These are phyloP conservation scores for Nasonia vitripennis DNA, from an alignment of 1,140 invertebrate species.

Conservation along the genomic window DNA sequence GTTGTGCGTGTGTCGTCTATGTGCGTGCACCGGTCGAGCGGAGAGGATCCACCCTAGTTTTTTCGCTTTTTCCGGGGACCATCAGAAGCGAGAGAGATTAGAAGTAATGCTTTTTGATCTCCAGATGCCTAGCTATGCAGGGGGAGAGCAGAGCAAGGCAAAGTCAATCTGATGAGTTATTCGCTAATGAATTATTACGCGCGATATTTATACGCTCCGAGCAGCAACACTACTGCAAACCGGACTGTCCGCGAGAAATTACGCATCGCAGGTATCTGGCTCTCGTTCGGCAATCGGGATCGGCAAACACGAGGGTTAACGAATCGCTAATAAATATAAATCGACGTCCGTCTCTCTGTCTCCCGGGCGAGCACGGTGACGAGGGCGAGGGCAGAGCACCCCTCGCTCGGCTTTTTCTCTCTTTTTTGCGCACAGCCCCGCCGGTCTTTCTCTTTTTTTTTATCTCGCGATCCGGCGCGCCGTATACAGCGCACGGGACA, in stretches of 20 bases:
- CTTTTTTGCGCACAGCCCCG: neutral
- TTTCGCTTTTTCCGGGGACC: neutral
- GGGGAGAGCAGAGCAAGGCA: neutral
- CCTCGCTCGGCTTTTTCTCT: neutral
- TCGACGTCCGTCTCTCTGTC: slow-evolving; percentile 42
- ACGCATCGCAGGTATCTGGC: neutral
- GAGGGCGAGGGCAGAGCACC: neutral
- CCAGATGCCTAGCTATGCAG: neutral
- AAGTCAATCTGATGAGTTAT: slow-evolving; percentile 27
- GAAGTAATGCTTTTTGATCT: slow-evolving; percentile 37
- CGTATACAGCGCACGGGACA: neutral
- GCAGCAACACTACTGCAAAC: too few species aligned
- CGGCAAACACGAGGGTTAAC: slow-evolving; percentile 42
- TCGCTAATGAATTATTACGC: slow-evolving; percentile 19
- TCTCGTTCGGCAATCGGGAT: neutral
- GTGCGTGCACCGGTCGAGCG: neutral
- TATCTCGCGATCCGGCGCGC: slow-evolving; percentile 30
- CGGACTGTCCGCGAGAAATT: too few species aligned
- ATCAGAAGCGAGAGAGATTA: neutral
- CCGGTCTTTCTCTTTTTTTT: neutral
- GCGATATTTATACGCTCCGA: too few species aligned
- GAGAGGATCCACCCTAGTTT: slow-evolving; percentile 2
- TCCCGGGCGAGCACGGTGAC: neutral
- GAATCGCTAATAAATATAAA: slow-evolving; percentile 55
- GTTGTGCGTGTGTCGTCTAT: neutral